phyloP scores from a whole-genome alignment of 2,888 invertebrate species.

The Drosophila kuntzei region DNA sequence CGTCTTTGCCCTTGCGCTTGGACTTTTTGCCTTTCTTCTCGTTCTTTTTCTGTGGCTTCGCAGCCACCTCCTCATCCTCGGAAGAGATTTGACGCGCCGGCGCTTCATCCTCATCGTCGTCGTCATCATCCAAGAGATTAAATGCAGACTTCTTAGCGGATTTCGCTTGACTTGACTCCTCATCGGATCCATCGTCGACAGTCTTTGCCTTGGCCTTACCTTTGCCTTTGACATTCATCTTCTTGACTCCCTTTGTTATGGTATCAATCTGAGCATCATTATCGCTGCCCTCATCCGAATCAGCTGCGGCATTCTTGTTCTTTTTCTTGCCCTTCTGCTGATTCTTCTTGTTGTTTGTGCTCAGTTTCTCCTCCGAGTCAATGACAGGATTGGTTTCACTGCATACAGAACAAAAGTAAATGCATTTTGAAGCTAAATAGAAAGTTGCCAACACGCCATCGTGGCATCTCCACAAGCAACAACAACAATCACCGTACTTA shows the following conservation, averaged over 20 bases:
- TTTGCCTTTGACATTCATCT: conserved; percentile 87
- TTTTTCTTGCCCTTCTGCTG: conserved; percentile 81
- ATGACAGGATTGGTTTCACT: conserved; percentile 87
- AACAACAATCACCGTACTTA: conserved; percentile 85
- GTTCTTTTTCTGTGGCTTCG: conserved; percentile 85
- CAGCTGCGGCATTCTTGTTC: conserved; percentile 67
- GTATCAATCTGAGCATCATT: conserved; percentile 86
- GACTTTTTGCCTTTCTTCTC: conserved; percentile 90
- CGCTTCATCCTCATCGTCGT: conserved; percentile 82
- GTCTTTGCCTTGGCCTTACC: conserved; percentile 81
- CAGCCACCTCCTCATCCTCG: conserved; percentile 85
- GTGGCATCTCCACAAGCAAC: conserved; percentile 29
- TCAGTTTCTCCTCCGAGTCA: conserved; percentile 77
- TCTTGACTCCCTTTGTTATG: conserved; percentile 87
- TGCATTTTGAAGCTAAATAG: conserved; percentile 36
- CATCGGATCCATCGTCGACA: conserved; percentile 84
- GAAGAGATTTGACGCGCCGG: conserved; percentile 51
- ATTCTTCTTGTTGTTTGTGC: conserved; percentile 85
- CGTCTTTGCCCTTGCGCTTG: conserved; percentile 91
- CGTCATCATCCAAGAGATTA: conserved; percentile 89
- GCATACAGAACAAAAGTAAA: conserved; percentile 60
- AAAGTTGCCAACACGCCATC: conserved; percentile 70
- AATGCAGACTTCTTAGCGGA: conserved; percentile 88
- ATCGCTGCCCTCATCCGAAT: conserved; percentile 85
- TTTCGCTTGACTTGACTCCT: conserved; percentile 58